Evolutionary conservation across 2,888 invertebrate species (phyloP).

Genomic region (Phaedon cochleariae): DNA sequence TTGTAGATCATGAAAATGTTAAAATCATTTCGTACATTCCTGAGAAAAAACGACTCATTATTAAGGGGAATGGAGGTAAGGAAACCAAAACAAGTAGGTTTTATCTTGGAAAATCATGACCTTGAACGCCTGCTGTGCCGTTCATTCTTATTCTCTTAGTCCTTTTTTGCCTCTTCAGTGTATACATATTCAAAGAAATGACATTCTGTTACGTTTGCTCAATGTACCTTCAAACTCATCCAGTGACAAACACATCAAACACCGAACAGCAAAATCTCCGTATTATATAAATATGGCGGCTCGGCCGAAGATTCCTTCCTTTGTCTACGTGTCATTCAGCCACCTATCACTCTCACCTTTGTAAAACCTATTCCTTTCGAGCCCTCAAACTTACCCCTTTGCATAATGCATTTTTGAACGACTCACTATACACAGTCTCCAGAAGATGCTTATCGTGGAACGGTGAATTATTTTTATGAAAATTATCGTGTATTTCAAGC

Average conservation of each 20-base stretch:
- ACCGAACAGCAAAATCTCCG: slow-evolving; percentile 26
- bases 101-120: no score
- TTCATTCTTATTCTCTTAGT: no score
- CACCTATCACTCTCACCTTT: slow-evolving; percentile 54
- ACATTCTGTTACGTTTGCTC: slow-evolving; percentile 30
- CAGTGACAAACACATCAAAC: slow-evolving; percentile 34
- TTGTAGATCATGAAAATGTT: no score
- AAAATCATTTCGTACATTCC: no score
- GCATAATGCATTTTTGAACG: slow-evolving; percentile 63
- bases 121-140: no score
- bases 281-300: slow-evolving; percentile 55
- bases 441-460: slow-evolving; percentile 26
- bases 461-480: slow-evolving; percentile 34
- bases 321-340: slow-evolving; percentile 83
- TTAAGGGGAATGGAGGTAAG: no score
- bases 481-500: background rate
- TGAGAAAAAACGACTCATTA: no score
- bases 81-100: no score
- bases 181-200: background rate
- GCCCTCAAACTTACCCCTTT: slow-evolving; percentile 51
- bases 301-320: slow-evolving; percentile 68
- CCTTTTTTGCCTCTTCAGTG: no score
- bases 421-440: slow-evolving; percentile 53
- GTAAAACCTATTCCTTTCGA: slow-evolving; percentile 57
- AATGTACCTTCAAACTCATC: slow-evolving; percentile 26